Evolutionary conservation across 23 tunicate species (phyloP), one percentile per base, ranked within the genome.

Genomic region (Aplidium turbinatum): DNA sequence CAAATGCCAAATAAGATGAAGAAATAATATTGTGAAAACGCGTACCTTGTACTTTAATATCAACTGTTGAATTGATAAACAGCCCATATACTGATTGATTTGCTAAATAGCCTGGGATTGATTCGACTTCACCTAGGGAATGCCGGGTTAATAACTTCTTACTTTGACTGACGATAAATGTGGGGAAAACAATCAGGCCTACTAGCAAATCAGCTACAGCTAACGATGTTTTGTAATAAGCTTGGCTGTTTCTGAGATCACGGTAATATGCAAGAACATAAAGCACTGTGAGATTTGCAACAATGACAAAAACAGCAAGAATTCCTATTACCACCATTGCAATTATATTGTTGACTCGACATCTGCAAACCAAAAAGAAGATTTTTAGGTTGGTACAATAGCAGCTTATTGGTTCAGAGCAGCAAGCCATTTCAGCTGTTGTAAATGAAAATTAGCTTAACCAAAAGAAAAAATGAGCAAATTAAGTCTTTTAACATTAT

Each of bases 151-250:
- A 42, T 42, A 31, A 9, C 19, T 70, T 33, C 47, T 47, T 26
- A 1, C 46, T 9, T 26, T 70, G 46, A 11, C 73, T 74, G 33
- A 68, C 51, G 2, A 71, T 71, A 45, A 73, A 82, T 4, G 87
- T 82, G 0, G 87, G 87, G n/a, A 73, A 31, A 30, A 82, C 80
- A 58, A 82, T 50, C 1, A 82, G 1, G 0, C 87, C 87, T 33
- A 82, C 80, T 34, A 82, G 18, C 47, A 82, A 36, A 51, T 82
- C 87, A 31, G 87, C 87, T 21, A 73, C 29, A 4, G 74, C 87
- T 4, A 82, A 35, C 3, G 87, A 82, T 9, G 35, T 51, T 34
- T 73, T 82, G 54, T 73, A 82, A 26, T 73, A 75, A 1, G 78
- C 74, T 63, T 82, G 87, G 31, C 80, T 73, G 73, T 82, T 82